phyloP scores from a whole-genome alignment of 2,113 vertebrate species.

The Taxidea taxus region DNA sequence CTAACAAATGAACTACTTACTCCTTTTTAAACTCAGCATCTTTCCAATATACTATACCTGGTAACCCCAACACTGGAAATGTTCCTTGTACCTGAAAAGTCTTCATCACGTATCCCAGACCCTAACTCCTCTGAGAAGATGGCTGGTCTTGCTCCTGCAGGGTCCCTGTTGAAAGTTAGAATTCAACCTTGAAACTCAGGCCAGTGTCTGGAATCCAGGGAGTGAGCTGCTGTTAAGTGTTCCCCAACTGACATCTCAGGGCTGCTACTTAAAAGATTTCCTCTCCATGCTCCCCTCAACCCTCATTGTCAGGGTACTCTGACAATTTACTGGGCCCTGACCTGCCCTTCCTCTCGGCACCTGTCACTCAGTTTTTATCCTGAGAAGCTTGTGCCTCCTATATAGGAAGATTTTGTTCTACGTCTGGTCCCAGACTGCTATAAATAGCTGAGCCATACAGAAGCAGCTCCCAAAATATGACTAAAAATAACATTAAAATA shows the following conservation, averaged over 20 bases:
- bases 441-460: not conserved
- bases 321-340: not conserved
- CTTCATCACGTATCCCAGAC: not conserved
- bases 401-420: not conserved
- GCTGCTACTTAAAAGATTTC: not conserved
- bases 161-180: not conserved
- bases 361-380: not conserved
- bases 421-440: not conserved
- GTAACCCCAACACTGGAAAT: not conserved
- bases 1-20: not conserved
- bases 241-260: not conserved
- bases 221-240: not conserved
- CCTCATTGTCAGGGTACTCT: accelerated
- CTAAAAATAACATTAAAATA: not conserved
- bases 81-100: not conserved
- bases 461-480: not conserved
- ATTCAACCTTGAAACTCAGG: not conserved
- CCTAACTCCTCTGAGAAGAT: not conserved
- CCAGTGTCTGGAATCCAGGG: not conserved
- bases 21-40: not conserved
- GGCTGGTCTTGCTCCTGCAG: not conserved
- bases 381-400: not conserved
- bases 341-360: not conserved
- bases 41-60: not conserved
- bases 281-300: accelerated